Evolutionary conservation across 2,888 invertebrate species (phyloP).

Genomic region (Lasioglossum calceatum): DNA sequence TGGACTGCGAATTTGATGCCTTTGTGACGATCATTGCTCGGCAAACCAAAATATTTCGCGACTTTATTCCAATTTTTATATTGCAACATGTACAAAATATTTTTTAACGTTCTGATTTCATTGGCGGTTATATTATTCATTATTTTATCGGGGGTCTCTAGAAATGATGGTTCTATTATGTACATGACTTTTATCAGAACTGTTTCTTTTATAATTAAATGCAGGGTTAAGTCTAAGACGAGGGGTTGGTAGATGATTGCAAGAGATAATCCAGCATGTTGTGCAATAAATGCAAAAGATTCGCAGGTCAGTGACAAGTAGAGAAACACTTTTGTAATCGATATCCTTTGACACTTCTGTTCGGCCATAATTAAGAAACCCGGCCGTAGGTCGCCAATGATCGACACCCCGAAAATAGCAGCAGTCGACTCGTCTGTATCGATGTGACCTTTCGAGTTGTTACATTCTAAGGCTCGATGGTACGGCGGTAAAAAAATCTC

Average conservation of each 20-base stretch:
- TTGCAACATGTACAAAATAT: background rate
- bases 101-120: background rate
- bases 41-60: background rate
- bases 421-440: conserved; percentile 62
- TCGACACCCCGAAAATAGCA: conserved; percentile 54
- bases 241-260: background rate
- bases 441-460: conserved; percentile 63
- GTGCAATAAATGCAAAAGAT: background rate
- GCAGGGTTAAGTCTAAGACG: background rate
- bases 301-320: background rate
- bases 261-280: background rate
- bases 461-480: conserved; percentile 42
- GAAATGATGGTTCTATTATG: background rate
- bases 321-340: conserved; percentile 11
- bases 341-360: conserved; percentile 42
- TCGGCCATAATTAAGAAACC: conserved; percentile 56
- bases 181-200: background rate
- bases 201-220: background rate
- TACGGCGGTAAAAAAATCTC: conserved; percentile 21
- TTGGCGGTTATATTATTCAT: background rate
- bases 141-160: no score
- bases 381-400: conserved; percentile 53
- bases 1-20: background rate
- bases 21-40: background rate
- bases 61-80: background rate